These are phyloP conservation scores for Echinops telfairi DNA, from an alignment of 2,113 vertebrate species.

Conservation along the genomic window DNA sequence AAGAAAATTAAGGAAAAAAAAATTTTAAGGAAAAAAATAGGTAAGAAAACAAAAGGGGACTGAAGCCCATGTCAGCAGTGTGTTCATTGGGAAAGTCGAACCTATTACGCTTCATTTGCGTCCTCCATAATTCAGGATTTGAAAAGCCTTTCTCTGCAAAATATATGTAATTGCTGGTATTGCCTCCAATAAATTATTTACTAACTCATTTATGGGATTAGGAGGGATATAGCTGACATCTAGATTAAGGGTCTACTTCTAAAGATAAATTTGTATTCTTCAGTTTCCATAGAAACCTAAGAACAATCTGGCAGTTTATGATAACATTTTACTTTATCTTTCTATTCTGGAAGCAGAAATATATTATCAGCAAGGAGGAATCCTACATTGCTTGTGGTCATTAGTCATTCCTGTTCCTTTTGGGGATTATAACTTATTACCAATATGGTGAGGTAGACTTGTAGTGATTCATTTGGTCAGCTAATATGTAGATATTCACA, in stretches of 20 bases:
- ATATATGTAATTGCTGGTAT: not conserved
- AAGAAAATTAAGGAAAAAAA: too few species aligned
- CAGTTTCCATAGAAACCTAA: not conserved
- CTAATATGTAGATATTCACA: too few species aligned
- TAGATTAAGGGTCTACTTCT: not conserved
- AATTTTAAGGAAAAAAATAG: too few species aligned
- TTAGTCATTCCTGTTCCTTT: not conserved
- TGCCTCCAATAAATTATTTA: constrained; percentile 37
- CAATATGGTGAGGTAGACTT: too few species aligned
- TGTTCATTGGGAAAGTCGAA: not conserved
- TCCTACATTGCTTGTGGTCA: not conserved
- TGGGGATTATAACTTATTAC: not conserved
- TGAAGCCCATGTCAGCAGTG: not conserved
- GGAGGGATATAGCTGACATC: not conserved
- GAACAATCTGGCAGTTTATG: not conserved
- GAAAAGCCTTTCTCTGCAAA: not conserved
- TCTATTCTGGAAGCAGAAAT: not conserved
- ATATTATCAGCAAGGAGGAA: not conserved
- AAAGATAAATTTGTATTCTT: constrained; percentile 9
- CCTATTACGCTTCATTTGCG: not conserved
- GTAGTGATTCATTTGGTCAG: too few species aligned
- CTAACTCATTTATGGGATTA: constrained; percentile 17
- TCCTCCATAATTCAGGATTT: not conserved
- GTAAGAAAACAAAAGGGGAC: too few species aligned
- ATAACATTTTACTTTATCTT: not conserved